These are phyloP conservation scores for Phrynocephalus guinanensis DNA, from an alignment of 2,797 vertebrate genomes.

Conservation along the genomic window DNA sequence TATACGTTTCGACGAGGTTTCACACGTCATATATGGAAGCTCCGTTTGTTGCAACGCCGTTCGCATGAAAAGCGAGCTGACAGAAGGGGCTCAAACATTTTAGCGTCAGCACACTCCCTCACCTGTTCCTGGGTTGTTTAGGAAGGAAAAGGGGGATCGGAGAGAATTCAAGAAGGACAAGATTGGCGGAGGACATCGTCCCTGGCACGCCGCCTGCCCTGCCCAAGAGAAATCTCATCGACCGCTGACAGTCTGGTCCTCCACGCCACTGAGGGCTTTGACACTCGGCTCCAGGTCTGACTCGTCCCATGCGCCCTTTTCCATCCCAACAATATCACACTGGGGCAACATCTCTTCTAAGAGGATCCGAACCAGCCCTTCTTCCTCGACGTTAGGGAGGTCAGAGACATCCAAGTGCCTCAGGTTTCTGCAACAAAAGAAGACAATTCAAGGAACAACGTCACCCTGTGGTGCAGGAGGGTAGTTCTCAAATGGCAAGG, in stretches of 20 bases:
- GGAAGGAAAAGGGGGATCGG: too few species aligned
- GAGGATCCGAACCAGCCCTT: constrained; percentile 83
- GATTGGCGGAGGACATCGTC: too few species aligned
- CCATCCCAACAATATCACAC: constrained; percentile 75
- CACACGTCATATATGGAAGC: too few species aligned
- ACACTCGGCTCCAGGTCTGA: not conserved
- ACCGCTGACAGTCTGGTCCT: too few species aligned
- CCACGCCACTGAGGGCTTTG: rapidly evolving
- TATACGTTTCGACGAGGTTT: too few species aligned
- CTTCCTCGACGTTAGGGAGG: constrained; percentile 77
- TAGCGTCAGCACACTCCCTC: not conserved
- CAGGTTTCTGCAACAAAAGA: constrained; percentile 77
- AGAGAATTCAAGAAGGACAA: not conserved
- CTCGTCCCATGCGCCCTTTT: constrained; percentile 19
- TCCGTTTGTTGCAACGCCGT: not conserved
- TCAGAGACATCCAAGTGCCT: constrained; percentile 81
- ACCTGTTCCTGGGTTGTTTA: not conserved
- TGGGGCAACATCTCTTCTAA: constrained; percentile 89
- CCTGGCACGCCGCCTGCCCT: not conserved
- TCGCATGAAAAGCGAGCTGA: not conserved
- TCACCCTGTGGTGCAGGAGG: too few species aligned
- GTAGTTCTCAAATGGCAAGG: too few species aligned
- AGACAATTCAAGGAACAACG: not conserved
- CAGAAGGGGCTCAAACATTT: not conserved
- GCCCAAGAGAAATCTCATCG: not conserved